Evolutionary conservation across 1,140 invertebrate species (phyloP), one percentile per base, ranked within the genome.

Genomic region (Cotesia glomerata): DNA sequence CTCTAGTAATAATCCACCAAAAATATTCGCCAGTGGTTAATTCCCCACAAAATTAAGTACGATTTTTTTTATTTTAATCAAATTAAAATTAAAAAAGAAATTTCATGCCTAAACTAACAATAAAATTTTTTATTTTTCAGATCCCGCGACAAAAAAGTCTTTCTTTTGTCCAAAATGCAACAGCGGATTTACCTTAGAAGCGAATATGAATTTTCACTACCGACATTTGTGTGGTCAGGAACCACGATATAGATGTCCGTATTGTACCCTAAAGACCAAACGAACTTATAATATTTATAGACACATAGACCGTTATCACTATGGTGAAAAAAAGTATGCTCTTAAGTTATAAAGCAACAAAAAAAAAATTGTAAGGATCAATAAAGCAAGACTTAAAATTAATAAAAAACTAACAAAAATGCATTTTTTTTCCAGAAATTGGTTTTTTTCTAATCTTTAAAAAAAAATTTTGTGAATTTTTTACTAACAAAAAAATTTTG

Each of bases 241-340:
- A 69, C 87, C 88, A 8, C 82, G 86, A 69, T 88, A 88, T 72
- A 82, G 85, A 49, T 89, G 88, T 72, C 86, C 86, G 5, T 86
- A 86, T 75, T 89, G 88, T 75, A 79, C 71, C 81, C 85, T 75
- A 84, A 83, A 74, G 39, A 82, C 84, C 58, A 85, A 85, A 71
- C 83, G 85, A 73, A 83, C 85, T 69, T 85, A 85, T 81, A 84
- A 86, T 73, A 70, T 75, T 54, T 75, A 72, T 66, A 74, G 73
- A 45, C 73, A 74, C 63, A 61, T 72, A 13, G 66, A 54, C 1
- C 62, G 73, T 36, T 74, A 69, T 63, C 74, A 75, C 39, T 70
- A 64, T 14, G 66, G 71, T 36, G 36, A 59, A 18, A 72, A 72
- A 64, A 72, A 69, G 56, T 75, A 72, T 71, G 64, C 74, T 34